These are phyloP conservation scores for Mormyrus proboscirostris DNA, from an alignment of 2,797 vertebrate genomes.

Conservation along the genomic window DNA sequence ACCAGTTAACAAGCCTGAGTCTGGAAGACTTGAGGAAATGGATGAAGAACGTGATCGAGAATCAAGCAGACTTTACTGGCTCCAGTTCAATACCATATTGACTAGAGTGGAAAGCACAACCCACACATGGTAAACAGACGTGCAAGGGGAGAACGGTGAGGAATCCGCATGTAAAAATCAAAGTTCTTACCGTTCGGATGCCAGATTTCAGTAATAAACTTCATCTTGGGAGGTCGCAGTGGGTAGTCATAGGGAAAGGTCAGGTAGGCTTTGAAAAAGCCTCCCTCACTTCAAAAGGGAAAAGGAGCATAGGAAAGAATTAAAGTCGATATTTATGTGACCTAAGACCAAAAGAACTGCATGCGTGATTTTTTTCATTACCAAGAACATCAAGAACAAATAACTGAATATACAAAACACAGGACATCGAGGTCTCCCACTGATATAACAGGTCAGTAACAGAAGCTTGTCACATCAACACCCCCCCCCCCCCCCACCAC, in stretches of 20 bases:
- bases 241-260: slow-evolving; percentile 99
- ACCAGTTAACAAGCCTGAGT: background rate
- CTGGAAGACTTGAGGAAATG: background rate
- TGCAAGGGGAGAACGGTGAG: background rate
- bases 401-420: background rate
- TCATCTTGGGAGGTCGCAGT: slow-evolving; percentile 99
- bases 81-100: background rate
- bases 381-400: background rate
- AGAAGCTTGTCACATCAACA: background rate
- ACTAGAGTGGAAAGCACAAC: background rate
- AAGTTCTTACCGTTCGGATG: slow-evolving; percentile 87
- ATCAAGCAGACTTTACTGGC: background rate
- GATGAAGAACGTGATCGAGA: background rate
- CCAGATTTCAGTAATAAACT: slow-evolving; percentile 99
- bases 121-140: background rate
- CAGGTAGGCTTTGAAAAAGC: slow-evolving; percentile 99
- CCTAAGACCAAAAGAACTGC: background rate
- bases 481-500: slow-evolving; percentile 31
- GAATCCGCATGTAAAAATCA: background rate
- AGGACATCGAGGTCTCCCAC: background rate
- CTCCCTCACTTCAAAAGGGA: slow-evolving; percentile 77
- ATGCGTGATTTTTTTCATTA: background rate
- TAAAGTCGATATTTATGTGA: background rate
- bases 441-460: background rate
- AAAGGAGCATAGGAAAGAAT: background rate